Base-by-base conservation (phyloP, 2,113 vertebrate species). In the Oreochromis niloticus region DNA sequence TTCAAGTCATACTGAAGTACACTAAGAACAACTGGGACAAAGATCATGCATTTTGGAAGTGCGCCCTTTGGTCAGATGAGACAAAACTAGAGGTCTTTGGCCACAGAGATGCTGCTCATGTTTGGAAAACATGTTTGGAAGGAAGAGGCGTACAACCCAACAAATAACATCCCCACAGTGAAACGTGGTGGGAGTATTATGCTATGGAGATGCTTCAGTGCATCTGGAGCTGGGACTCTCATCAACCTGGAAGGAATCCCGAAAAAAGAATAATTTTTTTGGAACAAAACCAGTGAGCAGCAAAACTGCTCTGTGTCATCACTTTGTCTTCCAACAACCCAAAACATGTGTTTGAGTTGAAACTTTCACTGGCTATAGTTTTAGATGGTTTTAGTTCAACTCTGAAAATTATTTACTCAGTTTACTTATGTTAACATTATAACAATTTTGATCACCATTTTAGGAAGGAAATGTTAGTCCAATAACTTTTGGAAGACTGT, bases 331-430 rank as follows among this genome's bases (percentile, higher is more conserved):
- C 30, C 32, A 66, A 5, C 32, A 63, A 63, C 4, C 32, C 59
- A 63, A 63, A 63, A 63, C 32, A 63, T 1, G 32, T n/a, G 59
- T 12, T 61, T 61, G 57, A 6, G 30, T 63, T 36, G 2, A 36
- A 63, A 63, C 36, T 36, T 36, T 66, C 61, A n/a, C 61, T 4
- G 32, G 17, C 32, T 66, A 66, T 36, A n/a, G 61, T 66, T 66
- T 63, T 12, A n/a, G 32, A 63, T 63, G 6, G 61, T 39, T 39
- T 68, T 41, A 68, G 63, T 41, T 68, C 19, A 22, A 41, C 9
- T 68, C 36, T 68, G 63, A 8, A 63, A 41, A 36, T 6, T 24
- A 41, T 24, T 68, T 1, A 39, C 1, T 34, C 10, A 68, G 0
- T 68, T 68, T 68, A 68, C 34, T 41, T 68, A 2, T 3, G 4